These are phyloP conservation scores for Nematostella vectensis DNA, from an alignment of 92 coral and sea anemone species.

Conservation along the genomic window DNA sequence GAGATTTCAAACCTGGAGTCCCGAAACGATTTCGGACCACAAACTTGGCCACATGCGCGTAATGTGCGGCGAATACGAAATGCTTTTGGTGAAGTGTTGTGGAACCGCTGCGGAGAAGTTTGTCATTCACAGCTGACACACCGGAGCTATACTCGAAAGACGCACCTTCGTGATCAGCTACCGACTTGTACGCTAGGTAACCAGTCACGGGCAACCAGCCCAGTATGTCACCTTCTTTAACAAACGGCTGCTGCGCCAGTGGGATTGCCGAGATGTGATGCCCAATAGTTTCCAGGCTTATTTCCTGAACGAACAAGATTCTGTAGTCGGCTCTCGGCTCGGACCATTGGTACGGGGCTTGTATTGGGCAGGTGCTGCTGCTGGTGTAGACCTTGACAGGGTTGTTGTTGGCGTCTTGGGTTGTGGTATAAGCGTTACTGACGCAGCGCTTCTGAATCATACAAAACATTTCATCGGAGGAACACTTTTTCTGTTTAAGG, in stretches of 20 bases:
- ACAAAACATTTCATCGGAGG: constrained; percentile 35
- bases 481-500: constrained; percentile 26
- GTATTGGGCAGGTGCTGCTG: constrained; percentile 32
- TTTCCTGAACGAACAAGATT: constrained; percentile 37
- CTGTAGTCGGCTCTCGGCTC: constrained; percentile 66
- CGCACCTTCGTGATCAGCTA: constrained; percentile 27
- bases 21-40: constrained; percentile 51
- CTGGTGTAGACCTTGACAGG: constrained; percentile 32
- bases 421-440: neutral
- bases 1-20: constrained; percentile 50
- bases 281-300: constrained; percentile 45
- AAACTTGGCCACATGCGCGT: constrained; percentile 60
- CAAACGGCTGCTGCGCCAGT: constrained; percentile 26
- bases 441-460: constrained; percentile 53
- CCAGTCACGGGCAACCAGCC: constrained; percentile 78
- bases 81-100: constrained; percentile 38
- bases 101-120: constrained; percentile 33
- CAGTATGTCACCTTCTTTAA: constrained; percentile 55
- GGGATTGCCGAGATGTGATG: constrained; percentile 57
- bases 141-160: constrained; percentile 46
- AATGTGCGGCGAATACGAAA: constrained; percentile 70
- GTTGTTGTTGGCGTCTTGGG: neutral
- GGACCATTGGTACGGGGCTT: constrained; percentile 36
- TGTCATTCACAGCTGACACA: constrained; percentile 42
- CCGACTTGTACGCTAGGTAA: constrained; percentile 40